These are phyloP conservation scores for Centropus bengalensis DNA, from an alignment of 2,113 vertebrate species.

Conservation along the genomic window DNA sequence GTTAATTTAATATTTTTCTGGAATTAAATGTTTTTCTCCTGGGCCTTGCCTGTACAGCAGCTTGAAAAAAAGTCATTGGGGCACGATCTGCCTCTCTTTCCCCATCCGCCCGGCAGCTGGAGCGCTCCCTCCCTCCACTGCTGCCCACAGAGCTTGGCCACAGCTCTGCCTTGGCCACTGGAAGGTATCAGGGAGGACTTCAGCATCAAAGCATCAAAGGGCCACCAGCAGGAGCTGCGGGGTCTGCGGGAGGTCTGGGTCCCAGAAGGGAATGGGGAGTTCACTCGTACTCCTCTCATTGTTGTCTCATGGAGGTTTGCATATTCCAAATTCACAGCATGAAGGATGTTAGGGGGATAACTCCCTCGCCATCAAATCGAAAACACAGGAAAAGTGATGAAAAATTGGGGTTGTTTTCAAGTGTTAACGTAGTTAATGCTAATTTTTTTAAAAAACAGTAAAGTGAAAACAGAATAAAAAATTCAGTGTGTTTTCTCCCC, in stretches of 20 bases:
- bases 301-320: not conserved
- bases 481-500: not conserved
- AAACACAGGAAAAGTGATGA: not conserved
- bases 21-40: not conserved
- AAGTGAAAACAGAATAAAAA: not conserved
- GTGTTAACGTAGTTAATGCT: not conserved
- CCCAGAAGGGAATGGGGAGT: fast-evolving
- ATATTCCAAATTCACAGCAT: not conserved
- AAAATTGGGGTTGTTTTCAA: not conserved
- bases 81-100: not conserved
- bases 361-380: not conserved
- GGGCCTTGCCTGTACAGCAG: not conserved
- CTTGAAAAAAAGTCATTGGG: not conserved
- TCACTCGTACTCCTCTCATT: not conserved
- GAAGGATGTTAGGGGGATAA: conserved; percentile 2
- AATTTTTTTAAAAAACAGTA: not conserved
- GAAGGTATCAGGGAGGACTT: not conserved
- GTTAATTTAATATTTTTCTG: too few relatives aligned
- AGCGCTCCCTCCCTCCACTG: fast-evolving
- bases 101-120: not conserved
- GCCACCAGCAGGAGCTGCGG: not conserved
- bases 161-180: not conserved
- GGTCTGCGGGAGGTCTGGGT: not conserved
- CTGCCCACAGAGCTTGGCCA: not conserved
- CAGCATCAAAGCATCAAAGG: not conserved